Evolutionary conservation across 1,140 invertebrate species (phyloP), one percentile per base, ranked within the genome.

Genomic region (Dendrolimus kikuchii): DNA sequence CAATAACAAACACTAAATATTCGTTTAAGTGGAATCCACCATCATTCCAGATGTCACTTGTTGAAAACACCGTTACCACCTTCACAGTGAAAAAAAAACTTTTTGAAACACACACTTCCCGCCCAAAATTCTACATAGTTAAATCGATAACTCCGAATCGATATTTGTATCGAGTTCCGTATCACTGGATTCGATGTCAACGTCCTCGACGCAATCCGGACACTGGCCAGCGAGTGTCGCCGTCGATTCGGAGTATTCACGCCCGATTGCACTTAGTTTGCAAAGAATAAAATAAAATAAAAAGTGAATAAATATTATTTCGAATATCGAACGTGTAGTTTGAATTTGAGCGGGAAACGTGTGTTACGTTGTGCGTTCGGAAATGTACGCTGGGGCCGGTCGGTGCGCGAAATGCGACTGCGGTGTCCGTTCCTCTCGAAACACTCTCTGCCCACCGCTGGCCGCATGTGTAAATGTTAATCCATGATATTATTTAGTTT

Each of bases 371-470:
- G 60, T 77, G 70, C 71, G 78, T 74, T 66, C 65, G 65, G 62
- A 60, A 56, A 53, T 51, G 62, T 71, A 64, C 82, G 79, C 80
- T 66, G 66, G 57, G 74, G 73, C 61, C 71, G 71, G 63, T 66
- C 77, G 79, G 77, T 75, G 77, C 75, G 78, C 80, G 72, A 72
- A 60, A 64, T 60, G 71, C 75, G 77, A 83, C 80, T 86, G 80
- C 69, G 74, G 77, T 73, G 71, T 75, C 61, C 68, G 57, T 60
- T 65, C 59, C 68, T 71, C 68, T 74, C 65, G 57, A 57, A 58
- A 66, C 71, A 73, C 53, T 74, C 74, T 71, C 67, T 74, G 72
- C 71, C 77, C 78, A 81, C 78, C 74, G 61, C 62, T 72, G 64
- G 66, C 64, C 72, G 69, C 66, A 71, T 74, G 68, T 79, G 71